Conservation (phyloP, 1,140 invertebrate species). For the Caerostris darwini region DNA sequence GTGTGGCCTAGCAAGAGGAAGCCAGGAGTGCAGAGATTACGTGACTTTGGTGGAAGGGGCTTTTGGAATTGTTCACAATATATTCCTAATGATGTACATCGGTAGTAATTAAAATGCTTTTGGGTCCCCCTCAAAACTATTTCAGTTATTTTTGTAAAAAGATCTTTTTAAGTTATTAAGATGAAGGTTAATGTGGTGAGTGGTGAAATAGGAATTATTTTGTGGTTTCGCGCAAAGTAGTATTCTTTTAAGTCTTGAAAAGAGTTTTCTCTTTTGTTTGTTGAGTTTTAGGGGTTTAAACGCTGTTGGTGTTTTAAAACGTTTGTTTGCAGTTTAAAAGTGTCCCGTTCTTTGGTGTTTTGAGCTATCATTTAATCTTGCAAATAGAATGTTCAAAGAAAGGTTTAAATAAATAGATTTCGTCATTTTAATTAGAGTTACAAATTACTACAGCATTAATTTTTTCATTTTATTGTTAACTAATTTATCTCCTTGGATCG, state of each 20-base stretch:
- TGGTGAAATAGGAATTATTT: slow-evolving; percentile 46
- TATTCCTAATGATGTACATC: slow-evolving; percentile 73
- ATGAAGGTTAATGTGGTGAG: slow-evolving; percentile 47
- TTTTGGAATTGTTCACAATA: slow-evolving; percentile 48
- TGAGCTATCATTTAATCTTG: neutral
- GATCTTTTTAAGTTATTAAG: slow-evolving; percentile 45
- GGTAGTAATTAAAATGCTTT: slow-evolving; percentile 66
- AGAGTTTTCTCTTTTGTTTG: neutral
- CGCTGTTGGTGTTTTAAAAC: neutral
- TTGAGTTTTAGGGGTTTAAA: neutral
- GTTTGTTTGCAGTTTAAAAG: neutral
- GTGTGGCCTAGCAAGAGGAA: slow-evolving; percentile 4
- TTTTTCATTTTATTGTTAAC: no score
- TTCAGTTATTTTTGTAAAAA: slow-evolving; percentile 26
- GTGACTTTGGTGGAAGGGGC: neutral
- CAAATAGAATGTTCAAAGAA: neutral
- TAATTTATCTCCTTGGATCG: no score
- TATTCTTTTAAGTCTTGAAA: neutral
- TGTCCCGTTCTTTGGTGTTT: neutral
- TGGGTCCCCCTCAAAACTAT: slow-evolving; percentile 42
- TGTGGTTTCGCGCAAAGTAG: neutral
- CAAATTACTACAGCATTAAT: no score
- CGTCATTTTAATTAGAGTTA: no score
- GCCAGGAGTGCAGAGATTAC: slow-evolving; percentile 17
- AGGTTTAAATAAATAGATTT: neutral